These are phyloP conservation scores for Oncorhynchus keta DNA, from an alignment of 2,113 vertebrate genomes.

Conservation along the genomic window DNA sequence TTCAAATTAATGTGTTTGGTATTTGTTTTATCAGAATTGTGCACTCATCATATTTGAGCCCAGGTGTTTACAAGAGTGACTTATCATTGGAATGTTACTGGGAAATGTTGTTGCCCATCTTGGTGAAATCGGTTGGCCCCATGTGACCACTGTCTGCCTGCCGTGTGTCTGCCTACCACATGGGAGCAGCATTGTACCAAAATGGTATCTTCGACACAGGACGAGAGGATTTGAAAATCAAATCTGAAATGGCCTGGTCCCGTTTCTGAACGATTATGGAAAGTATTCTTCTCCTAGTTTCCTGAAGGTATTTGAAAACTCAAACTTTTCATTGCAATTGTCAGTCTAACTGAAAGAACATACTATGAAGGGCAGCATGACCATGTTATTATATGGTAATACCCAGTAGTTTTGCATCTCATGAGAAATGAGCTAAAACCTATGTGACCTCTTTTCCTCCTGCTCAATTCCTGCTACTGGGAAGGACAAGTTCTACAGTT, in stretches of 20 bases:
- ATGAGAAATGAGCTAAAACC: no score
- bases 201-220: slow-evolving; percentile 41
- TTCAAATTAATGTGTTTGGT: neutral
- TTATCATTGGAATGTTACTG: neutral
- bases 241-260: neutral
- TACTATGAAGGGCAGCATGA: neutral
- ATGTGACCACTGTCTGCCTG: neutral
- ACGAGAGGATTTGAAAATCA: neutral
- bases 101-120: no score
- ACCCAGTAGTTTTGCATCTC: no score
- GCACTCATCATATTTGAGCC: neutral
- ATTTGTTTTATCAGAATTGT: neutral
- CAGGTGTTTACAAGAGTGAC: neutral
- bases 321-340: neutral
- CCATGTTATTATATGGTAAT: neutral
- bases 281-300: neutral
- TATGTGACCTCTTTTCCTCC: no score
- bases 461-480: no score
- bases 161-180: slow-evolving; percentile 29
- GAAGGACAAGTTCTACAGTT: no score
- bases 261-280: neutral
- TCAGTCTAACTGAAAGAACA: neutral
- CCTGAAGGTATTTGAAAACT: neutral
- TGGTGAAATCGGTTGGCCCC: no score
- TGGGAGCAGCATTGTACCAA: slow-evolving; percentile 38